A percentile compares a stretch with the other conserved stretches of the same genome.
phyloP scores from a whole-genome alignment of 2,797 vertebrate species.

The Amazonetta brasiliensis region DNA sequence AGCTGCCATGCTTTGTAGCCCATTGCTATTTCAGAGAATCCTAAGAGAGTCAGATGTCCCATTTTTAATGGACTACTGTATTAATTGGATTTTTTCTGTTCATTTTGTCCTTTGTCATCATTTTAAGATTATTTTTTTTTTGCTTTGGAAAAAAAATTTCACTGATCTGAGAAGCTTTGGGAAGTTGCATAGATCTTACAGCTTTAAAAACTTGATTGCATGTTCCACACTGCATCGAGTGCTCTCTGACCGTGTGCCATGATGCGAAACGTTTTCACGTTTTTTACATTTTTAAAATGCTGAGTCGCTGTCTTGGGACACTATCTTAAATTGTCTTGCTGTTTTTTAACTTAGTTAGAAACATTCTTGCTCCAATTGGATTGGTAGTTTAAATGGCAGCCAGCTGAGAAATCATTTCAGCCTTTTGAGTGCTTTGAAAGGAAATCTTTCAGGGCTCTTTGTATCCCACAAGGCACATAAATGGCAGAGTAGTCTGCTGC shows the following conservation, averaged over 20 bases:
- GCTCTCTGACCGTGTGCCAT: fast-evolving
- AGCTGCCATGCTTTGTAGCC: not conserved
- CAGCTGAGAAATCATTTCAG: not conserved
- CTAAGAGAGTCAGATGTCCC: not conserved
- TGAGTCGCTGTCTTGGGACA: not conserved
- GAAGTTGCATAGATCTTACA: not conserved
- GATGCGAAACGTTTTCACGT: not conserved
- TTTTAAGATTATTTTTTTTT: not conserved
- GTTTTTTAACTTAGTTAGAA: not conserved
- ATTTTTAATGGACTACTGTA: not conserved
- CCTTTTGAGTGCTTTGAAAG: not conserved
- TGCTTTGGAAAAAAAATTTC: fast-evolving
- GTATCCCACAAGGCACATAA: not conserved
- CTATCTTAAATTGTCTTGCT: not conserved
- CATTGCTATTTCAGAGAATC: not conserved
- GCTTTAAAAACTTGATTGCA: not conserved
- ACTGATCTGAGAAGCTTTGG: not conserved
- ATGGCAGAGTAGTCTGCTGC: not conserved
- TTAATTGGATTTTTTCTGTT: not conserved
- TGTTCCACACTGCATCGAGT: not conserved
- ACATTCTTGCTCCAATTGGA: not conserved
- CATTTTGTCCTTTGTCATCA: not conserved
- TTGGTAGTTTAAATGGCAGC: conserved; percentile 26
- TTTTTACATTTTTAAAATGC: not conserved
- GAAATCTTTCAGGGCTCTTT: conserved; percentile 18